Evolutionary conservation across 2,888 invertebrate genomes (phyloP).

Genomic region (Cataglyphis livida): DNA sequence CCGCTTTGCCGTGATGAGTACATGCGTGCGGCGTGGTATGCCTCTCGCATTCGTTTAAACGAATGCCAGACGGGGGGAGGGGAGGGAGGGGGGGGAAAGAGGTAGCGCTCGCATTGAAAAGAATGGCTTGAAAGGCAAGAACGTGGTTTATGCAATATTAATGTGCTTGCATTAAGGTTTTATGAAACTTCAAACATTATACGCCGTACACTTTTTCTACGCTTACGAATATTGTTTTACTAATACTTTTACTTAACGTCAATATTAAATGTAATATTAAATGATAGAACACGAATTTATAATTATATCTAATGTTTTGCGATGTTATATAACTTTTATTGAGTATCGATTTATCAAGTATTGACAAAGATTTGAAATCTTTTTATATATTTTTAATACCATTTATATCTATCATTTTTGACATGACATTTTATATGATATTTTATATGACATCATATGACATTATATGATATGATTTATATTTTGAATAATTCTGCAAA

Average conservation of each 20-base stretch:
- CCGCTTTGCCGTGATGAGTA: slow-evolving; percentile 49
- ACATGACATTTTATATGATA: too few species aligned
- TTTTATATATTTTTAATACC: too few species aligned
- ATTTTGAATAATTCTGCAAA: too few species aligned
- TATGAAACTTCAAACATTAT: neutral
- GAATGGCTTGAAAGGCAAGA: slow-evolving; percentile 22
- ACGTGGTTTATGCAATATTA: neutral
- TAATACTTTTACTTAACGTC: neutral
- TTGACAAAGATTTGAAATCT: too few species aligned
- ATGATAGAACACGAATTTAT: too few species aligned
- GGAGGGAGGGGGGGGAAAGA: too few species aligned
- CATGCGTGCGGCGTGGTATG: slow-evolving; percentile 37
- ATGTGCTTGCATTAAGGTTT: slow-evolving; percentile 18
- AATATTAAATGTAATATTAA: neutral
- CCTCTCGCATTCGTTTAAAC: slow-evolving; percentile 48
- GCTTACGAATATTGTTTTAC: neutral
- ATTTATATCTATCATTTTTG: too few species aligned
- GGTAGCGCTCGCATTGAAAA: slow-evolving; percentile 6
- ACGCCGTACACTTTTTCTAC: neutral
- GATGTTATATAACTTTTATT: too few species aligned
- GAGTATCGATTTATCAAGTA: too few species aligned
- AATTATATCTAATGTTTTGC: too few species aligned
- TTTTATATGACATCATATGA: too few species aligned
- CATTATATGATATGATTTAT: too few species aligned
- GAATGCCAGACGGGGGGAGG: slow-evolving; percentile 11